phyloP scores from a whole-genome alignment of 2,113 vertebrate species.

The Toxostoma redivivum region DNA sequence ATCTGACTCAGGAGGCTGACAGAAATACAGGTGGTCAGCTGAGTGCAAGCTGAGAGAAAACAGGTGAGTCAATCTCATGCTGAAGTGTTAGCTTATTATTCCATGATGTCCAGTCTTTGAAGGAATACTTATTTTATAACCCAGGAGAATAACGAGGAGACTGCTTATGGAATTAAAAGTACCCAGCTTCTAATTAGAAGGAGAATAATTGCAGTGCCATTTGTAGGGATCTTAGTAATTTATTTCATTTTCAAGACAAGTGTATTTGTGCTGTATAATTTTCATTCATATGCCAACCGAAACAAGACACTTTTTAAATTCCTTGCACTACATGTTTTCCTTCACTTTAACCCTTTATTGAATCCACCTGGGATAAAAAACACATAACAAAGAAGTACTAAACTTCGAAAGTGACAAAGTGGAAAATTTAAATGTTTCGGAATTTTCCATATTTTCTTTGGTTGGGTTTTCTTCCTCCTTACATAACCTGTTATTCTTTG shows the following conservation, averaged over 20 bases:
- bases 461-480: background rate
- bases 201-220: background rate
- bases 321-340: background rate
- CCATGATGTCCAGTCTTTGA: background rate
- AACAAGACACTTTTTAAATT: background rate
- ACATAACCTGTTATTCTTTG: background rate
- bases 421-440: background rate
- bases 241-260: background rate
- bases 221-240: background rate
- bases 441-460: background rate
- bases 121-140: conserved; percentile 12
- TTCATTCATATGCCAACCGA: background rate
- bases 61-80: background rate
- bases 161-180: background rate
- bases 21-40: background rate
- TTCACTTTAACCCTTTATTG: background rate
- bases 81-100: background rate
- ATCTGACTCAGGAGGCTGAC: background rate
- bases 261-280: background rate
- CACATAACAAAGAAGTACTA: background rate
- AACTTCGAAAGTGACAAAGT: background rate
- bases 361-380: background rate
- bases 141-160: background rate
- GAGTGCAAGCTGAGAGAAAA: background rate
- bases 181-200: conserved; percentile 13